Conservation (phyloP, 2,113 vertebrate genomes). For the Calonectris borealis region DNA sequence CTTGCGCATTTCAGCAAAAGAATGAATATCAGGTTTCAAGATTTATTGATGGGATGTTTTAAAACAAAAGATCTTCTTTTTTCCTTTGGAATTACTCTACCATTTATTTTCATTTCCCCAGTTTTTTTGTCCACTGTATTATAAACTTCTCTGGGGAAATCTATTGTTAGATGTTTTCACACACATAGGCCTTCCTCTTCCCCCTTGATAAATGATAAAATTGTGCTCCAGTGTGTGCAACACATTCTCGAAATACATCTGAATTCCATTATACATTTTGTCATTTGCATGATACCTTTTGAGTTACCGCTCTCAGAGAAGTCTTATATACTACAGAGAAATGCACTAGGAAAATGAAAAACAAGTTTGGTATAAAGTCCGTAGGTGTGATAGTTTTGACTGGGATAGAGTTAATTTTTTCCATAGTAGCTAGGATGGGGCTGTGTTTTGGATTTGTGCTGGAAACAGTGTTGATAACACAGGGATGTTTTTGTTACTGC, state of each 20-base stretch:
- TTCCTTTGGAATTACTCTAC: conserved; percentile 35
- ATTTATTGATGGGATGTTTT: conserved; percentile 42
- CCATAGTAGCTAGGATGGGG: too few species aligned
- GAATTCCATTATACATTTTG: conserved; percentile 56
- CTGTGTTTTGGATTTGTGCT: too few species aligned
- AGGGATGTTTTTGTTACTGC: too few species aligned
- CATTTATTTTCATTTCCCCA: conserved; percentile 65
- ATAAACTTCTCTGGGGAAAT: conserved; percentile 62
- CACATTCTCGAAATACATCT: conserved; percentile 57
- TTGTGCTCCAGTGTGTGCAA: conserved; percentile 26
- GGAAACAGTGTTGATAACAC: too few species aligned
- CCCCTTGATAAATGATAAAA: conserved; percentile 53
- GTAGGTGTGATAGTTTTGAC: background rate
- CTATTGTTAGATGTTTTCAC: conserved; percentile 45
- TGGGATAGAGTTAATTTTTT: too few species aligned
- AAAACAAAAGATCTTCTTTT: conserved; percentile 48
- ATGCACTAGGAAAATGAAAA: conserved; percentile 47
- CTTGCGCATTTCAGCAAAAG: conserved; percentile 22
- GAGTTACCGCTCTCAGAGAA: conserved; percentile 32
- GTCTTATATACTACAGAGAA: conserved; percentile 53
- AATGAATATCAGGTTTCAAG: conserved; percentile 32
- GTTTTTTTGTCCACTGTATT: conserved; percentile 25
- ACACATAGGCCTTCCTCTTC: conserved; percentile 1
- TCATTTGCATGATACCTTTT: conserved; percentile 69
- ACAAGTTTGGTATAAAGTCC: conserved; percentile 22